Base-by-base conservation (phyloP, 2,113 vertebrate genomes). In the Hydropotes inermis region DNA sequence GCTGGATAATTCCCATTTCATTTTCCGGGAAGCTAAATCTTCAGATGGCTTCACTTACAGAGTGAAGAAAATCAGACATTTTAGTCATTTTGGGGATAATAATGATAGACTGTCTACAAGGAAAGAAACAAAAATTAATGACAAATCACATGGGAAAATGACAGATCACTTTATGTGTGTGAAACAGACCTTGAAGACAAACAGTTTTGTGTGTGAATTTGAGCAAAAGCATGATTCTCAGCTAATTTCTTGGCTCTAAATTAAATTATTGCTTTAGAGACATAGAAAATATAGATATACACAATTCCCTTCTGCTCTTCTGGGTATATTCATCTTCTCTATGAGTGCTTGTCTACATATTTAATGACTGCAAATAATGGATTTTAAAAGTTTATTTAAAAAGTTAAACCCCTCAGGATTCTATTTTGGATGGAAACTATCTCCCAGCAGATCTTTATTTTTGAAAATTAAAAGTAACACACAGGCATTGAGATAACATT, bases 231-330 rank as follows among this genome's bases (percentile, higher is more conserved):
- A 45, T 96, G 97, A 98, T 97, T 97, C 97, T 89, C 76, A 90
- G 91, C 90, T 98, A 98, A 98, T 98, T 98, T 88, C 94, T 95
- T 98, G 82, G 91, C 95, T 83, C 88, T 96, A 97, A 98, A 98
- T 97, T 96, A 98, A 98, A 98, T 93, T 97, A 92, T 97, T 94
- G 67, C 64, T 98, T 98, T 95, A 79, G 88, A 98, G 90, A 87
- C 88, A 93, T 98, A 97, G 92, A 97, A 98, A 94, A 91, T 84
- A 95, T 14, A 96, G 89, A 86, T 21, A 4, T 47, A 87, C 90
- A 97, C 47, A 95, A 82, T 97, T 96, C 70, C 84, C 47, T 97
- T 83, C 47, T 92, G 57, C 39, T 78, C 84, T 55, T 91, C 98
- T 89, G 74, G 28, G 43, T 70, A 3, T 43, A 83, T 61, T 91